These are phyloP conservation scores for Nymphalis c-album DNA, from an alignment of 2,888 invertebrate species.

Conservation along the genomic window DNA sequence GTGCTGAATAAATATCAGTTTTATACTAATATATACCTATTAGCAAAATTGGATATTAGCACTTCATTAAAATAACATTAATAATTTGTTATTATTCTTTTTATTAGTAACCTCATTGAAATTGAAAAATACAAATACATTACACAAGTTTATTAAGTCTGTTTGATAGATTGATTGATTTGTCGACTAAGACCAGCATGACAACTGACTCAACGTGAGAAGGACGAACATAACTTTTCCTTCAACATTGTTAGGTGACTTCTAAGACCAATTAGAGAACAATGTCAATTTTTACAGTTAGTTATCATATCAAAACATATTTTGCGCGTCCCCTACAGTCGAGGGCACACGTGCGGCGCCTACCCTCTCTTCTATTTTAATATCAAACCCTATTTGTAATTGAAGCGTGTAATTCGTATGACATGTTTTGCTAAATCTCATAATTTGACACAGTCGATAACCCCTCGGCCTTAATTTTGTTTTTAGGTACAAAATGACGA, in stretches of 20 bases:
- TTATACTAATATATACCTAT: too few species aligned
- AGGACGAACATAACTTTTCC: not conserved
- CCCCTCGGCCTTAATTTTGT: conserved; percentile 43
- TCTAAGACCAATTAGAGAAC: conserved; percentile 57
- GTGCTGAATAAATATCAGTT: too few species aligned
- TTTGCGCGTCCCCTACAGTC: conserved; percentile 48
- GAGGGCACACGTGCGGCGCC: conserved; percentile 58
- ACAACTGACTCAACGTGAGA: too few species aligned
- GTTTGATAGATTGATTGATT: too few species aligned
- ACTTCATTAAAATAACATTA: too few species aligned
- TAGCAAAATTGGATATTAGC: too few species aligned
- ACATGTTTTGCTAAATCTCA: conserved; percentile 77
- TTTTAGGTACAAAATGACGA: not conserved
- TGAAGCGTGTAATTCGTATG: conserved; percentile 76
- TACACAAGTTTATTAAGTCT: too few species aligned
- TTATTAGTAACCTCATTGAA: too few species aligned
- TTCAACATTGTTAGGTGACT: not conserved
- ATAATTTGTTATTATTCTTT: too few species aligned
- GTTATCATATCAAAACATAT: conserved; percentile 77
- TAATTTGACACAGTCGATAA: conserved; percentile 69
- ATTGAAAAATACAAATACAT: too few species aligned
- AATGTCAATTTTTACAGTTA: conserved; percentile 50
- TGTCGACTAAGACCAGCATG: too few species aligned
- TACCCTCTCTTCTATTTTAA: conserved; percentile 50
- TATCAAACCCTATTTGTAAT: conserved; percentile 60